Conservation (phyloP, 2,797 vertebrate genomes). For the Chloroceryle amazona region DNA sequence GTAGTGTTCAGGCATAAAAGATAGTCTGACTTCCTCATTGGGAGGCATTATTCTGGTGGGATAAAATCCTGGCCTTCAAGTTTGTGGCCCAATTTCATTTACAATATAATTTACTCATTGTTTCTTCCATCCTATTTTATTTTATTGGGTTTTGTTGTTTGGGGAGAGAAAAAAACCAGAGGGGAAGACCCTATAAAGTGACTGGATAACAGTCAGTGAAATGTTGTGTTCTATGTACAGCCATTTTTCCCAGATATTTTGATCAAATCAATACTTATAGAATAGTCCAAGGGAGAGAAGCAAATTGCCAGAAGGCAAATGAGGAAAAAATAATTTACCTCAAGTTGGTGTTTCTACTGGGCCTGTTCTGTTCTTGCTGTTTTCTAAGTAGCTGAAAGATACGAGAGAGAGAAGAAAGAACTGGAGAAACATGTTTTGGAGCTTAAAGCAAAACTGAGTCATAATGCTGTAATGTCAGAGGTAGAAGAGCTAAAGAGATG, state of each 20-base stretch:
- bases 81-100: neutral
- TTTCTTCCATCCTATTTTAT: neutral
- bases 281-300: neutral
- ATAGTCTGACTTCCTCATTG: neutral
- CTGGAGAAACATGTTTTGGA: constrained; percentile 89
- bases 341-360: neutral
- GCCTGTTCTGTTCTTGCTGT: constrained; percentile 12
- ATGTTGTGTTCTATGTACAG: neutral
- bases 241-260: neutral
- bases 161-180: neutral
- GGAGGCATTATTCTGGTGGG: neutral
- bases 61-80: neutral
- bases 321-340: neutral
- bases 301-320: neutral
- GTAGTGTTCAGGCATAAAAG: neutral
- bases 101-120: neutral
- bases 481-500: constrained; percentile 87
- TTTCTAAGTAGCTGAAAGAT: constrained; percentile 74
- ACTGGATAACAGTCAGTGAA: neutral
- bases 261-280: neutral
- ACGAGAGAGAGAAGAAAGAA: constrained; percentile 78
- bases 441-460: constrained; percentile 84
- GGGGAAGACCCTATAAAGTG: neutral
- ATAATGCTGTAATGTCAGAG: constrained; percentile 82
- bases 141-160: neutral